A percentile compares a stretch with the other conserved stretches of the same genome.
Evolutionary conservation across 2,888 invertebrate species (phyloP).

Genomic region (Habroteleia sp.): DNA sequence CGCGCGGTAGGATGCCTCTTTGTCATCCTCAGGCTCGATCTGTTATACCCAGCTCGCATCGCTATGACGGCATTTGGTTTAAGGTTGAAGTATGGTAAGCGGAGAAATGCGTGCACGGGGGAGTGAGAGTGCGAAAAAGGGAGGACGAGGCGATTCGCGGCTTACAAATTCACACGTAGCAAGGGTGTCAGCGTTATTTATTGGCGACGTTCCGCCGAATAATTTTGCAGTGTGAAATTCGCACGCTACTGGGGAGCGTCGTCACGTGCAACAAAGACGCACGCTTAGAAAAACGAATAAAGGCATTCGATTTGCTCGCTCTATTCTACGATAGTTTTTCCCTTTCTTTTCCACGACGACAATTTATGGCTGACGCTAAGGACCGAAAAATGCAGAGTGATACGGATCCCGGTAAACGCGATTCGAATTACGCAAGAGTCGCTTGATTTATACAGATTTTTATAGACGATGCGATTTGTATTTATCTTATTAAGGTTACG

Average conservation of each 20-base stretch:
- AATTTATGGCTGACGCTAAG: slow-evolving; percentile 65
- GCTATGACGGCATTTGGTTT: slow-evolving; percentile 63
- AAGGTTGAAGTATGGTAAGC: slow-evolving; percentile 64
- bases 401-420: slow-evolving; percentile 62
- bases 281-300: slow-evolving; percentile 56
- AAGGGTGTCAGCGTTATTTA: slow-evolving; percentile 66
- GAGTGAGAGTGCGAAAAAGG: slow-evolving; percentile 32
- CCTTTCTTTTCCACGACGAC: slow-evolving; percentile 56
- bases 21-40: slow-evolving; percentile 67
- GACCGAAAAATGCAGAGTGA: slow-evolving; percentile 64
- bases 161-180: slow-evolving; percentile 67
- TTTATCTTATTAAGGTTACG: slow-evolving; percentile 46
- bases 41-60: slow-evolving; percentile 58
- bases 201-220: slow-evolving; percentile 65
- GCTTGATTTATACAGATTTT: slow-evolving; percentile 60
- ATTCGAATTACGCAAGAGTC: slow-evolving; percentile 61
- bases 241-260: slow-evolving; percentile 53
- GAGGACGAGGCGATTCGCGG: slow-evolving; percentile 60
- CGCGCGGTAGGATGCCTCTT: slow-evolving; percentile 63
- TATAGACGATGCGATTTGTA: slow-evolving; percentile 38
- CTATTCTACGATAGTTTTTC: slow-evolving; percentile 64
- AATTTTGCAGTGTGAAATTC: too few relatives aligned
- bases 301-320: slow-evolving; percentile 66
- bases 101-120: slow-evolving; percentile 56
- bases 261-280: slow-evolving; percentile 52